phyloP scores from a whole-genome alignment of 92 coral and sea anemone genomes.

The Epizoanthus rinbou region DNA sequence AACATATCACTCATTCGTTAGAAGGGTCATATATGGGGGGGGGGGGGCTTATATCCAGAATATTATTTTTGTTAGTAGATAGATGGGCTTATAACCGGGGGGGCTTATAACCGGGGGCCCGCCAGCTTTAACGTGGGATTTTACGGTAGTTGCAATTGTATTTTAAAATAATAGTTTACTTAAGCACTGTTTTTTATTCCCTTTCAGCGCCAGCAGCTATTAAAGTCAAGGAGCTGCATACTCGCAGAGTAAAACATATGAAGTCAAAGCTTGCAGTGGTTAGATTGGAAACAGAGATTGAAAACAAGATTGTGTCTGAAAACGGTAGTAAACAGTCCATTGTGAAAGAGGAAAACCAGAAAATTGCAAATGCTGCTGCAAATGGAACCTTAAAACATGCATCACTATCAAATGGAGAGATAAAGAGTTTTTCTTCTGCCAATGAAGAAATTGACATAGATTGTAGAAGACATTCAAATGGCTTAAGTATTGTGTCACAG shows the following conservation, averaged over 20 bases:
- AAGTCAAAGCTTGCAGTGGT: conserved; percentile 55
- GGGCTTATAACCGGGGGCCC: too few species aligned
- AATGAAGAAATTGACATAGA: neutral
- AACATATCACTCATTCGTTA: too few species aligned
- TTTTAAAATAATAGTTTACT: too few species aligned
- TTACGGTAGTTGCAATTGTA: too few species aligned
- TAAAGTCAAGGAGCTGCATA: conserved; percentile 68
- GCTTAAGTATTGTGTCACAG: conserved; percentile 4
- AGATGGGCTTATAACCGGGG: too few species aligned
- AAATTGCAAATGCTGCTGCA: neutral
- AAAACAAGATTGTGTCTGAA: neutral
- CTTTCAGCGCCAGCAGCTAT: conserved; percentile 77
- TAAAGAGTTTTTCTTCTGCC: neutral
- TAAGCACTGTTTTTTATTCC: too few species aligned
- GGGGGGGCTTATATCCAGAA: too few species aligned
- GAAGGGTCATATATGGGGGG: too few species aligned
- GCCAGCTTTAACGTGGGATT: too few species aligned
- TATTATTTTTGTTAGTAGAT: too few species aligned
- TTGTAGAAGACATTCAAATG: neutral
- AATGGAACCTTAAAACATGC: neutral
- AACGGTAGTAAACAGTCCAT: neutral
- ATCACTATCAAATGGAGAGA: conserved; percentile 27
- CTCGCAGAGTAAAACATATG: conserved; percentile 42
- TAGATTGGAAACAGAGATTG: conserved; percentile 25
- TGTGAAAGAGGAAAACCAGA: neutral